Evolutionary conservation across 2,888 invertebrate genomes (phyloP), one percentile per base, ranked within the genome.

Genomic region (Anthophora plumipes): DNA sequence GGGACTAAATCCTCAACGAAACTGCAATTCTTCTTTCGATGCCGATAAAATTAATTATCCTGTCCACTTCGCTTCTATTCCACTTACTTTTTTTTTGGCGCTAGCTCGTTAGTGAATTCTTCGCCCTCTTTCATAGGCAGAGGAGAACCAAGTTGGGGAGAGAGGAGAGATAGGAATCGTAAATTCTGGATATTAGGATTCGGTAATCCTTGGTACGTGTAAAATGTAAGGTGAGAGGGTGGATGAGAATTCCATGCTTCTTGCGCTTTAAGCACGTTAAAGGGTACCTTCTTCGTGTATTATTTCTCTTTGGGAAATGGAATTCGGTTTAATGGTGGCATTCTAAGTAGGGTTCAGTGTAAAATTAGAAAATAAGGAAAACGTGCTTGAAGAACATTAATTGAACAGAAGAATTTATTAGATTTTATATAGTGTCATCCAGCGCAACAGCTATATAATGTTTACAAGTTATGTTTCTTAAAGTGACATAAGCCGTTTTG

Each of bases 41-140:
- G 79, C 77, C 87, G 82, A 85, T 86, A 75, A 84, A 85, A 85
- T 86, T 85, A 86, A 85, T 84, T 86, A 80, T 86, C 86, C 84
- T 70, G 85, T 73, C 77, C 75, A 64, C 64, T 63, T 67, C 54
- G 69, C 61, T 81, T 72, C 78, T 69, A 50, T 76, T 74, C 73
- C 66, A 46, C 79, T 74, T 67, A 68, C 68, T 54, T 76, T 72
- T 50, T 66, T 67, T 64, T 67, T 70, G 67, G 55, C 39, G 59
- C 63, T 11, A 12, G n/a, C 17, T 31, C 31, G 4, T 0, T 11
- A 17, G 73, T 31, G 52, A 59, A 68, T 3, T 60, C 75, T 68
- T 77, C 57, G 22, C 50, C 50, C 54, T 59, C 31, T 46, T 52
- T 17, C 46, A n/a, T 14, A 5, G 4, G n/a, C 20, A 14, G 9